Base-by-base conservation (phyloP, 2,797 vertebrate species). In the Vultur gryphus region DNA sequence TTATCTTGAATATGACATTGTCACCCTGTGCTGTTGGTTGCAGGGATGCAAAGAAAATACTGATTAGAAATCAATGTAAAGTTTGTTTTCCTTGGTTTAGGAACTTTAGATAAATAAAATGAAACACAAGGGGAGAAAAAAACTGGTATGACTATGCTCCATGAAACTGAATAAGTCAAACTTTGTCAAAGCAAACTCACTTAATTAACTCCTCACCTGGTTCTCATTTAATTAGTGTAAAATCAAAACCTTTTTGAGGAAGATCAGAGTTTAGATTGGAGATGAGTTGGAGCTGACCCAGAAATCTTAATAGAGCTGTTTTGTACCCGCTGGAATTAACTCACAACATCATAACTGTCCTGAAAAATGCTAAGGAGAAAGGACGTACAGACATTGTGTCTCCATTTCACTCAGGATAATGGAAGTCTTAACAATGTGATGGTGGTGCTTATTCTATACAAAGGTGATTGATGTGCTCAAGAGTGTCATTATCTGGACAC, bases 1-100 rank as follows among this genome's bases (percentile, higher is more conserved):
- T 94, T 94, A 41, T 96, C 94, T 95, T 95, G 76, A 88, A 84
- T 87, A 93, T 93, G 94, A 95, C 95, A 90, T 87, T 93, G 89
- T 88, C 89, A 92, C 41, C 61, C 37, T 88, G 54, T 62, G 65
- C 17, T 87, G 11, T 78, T 92, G 29, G 37, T 93, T 89, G 19
- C 37, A 85, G 44, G 62, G 49, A 94, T 86, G 87, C 65, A 91
- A 93, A 80, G 84, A 89, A 96, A 97, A 88, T 75, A 93, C 65
- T 57, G 80, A 94, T 91, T 90, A 84, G 49, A 94, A 96, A 90
- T 76, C 72, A 92, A 41, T 41, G 58, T 59, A 58, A 83, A 87
- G 37, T 67, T 89, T 94, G 10, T 61, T 94, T 57, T 86, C 41
- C 17, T 78, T 86, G 12, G 18, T 65, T 85, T 90, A 81, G 46